Evolutionary conservation across 2,113 vertebrate species (phyloP).

Genomic region (Cynopterus brachyotis): DNA sequence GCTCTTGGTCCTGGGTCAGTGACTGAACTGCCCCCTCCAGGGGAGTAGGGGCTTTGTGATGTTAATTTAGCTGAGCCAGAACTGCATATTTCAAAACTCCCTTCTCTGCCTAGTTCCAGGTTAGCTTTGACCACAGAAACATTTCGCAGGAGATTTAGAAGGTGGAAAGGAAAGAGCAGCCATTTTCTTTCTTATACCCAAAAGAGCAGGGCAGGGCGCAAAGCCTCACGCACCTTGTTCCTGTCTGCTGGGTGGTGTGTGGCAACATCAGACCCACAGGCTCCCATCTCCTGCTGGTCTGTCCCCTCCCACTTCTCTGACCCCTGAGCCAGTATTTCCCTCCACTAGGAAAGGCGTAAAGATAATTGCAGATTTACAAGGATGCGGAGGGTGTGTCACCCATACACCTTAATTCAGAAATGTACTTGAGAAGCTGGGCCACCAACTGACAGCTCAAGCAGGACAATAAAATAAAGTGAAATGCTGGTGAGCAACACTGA

Average conservation of each 20-base stretch:
- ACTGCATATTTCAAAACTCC: neutral
- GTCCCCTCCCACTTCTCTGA: neutral
- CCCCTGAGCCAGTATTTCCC: neutral
- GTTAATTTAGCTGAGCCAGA: neutral
- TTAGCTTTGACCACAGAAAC: neutral
- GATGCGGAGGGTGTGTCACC: neutral
- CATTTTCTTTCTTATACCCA: neutral
- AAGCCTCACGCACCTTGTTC: neutral
- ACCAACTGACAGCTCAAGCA: neutral
- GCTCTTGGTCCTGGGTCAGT: neutral
- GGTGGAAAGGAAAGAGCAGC: neutral
- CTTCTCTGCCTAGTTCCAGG: neutral
- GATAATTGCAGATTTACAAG: neutral
- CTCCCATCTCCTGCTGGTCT: neutral
- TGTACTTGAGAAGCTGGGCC: neutral
- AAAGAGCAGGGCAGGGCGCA: neutral
- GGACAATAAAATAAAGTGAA: neutral
- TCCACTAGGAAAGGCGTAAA: neutral
- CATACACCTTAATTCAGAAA: neutral
- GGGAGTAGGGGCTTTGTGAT: neutral
- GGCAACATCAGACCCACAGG: neutral
- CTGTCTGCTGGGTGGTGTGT: neutral
- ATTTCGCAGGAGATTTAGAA: neutral
- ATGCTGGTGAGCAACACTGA: neutral
- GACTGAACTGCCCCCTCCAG: neutral